Evolutionary conservation across 1,140 invertebrate species (phyloP).

Genomic region (Gonatopus flavifemur): DNA sequence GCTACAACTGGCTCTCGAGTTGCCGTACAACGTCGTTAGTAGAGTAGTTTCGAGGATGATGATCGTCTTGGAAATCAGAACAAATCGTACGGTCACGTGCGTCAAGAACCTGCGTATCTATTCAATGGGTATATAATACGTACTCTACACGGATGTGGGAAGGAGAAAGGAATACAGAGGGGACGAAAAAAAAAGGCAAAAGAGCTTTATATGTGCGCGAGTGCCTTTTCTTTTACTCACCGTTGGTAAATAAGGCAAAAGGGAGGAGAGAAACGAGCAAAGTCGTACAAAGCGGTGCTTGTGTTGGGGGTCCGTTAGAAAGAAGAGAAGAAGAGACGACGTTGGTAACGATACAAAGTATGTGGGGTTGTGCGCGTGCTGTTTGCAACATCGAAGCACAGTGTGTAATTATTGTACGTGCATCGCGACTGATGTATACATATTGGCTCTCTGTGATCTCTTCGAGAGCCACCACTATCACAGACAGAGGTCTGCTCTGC

Average conservation of each 20-base stretch:
- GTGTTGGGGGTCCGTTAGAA: slow-evolving; percentile 33
- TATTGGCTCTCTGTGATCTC: slow-evolving; percentile 36
- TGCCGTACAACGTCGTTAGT: too few species aligned
- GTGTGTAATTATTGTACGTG: slow-evolving; percentile 41
- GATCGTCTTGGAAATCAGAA: too few species aligned
- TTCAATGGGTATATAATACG: too few species aligned
- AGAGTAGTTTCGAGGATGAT: too few species aligned
- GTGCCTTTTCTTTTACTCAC: slow-evolving; percentile 44
- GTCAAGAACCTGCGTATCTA: too few species aligned
- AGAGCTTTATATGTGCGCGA: slow-evolving; percentile 25
- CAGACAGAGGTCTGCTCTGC: too few species aligned
- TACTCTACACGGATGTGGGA: too few species aligned
- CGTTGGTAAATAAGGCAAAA: slow-evolving; percentile 35
- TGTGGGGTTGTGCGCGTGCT: slow-evolving; percentile 20
- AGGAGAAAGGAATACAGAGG: not conserved
- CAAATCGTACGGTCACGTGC: too few species aligned
- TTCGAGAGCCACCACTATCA: slow-evolving; percentile 14
- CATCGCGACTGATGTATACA: slow-evolving; percentile 10
- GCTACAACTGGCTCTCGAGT: too few species aligned
- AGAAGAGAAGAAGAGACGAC: too few species aligned
- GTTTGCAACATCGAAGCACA: too few species aligned
- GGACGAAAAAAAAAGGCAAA: not conserved
- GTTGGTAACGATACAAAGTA: slow-evolving; percentile 31
- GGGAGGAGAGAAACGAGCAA: slow-evolving; percentile 29
- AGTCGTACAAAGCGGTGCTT: slow-evolving; percentile 41